Percentiles rank a stretch among this genome's conserved stretches.
Conservation (phyloP, 2,888 invertebrate species). For the Macaria liturata region DNA sequence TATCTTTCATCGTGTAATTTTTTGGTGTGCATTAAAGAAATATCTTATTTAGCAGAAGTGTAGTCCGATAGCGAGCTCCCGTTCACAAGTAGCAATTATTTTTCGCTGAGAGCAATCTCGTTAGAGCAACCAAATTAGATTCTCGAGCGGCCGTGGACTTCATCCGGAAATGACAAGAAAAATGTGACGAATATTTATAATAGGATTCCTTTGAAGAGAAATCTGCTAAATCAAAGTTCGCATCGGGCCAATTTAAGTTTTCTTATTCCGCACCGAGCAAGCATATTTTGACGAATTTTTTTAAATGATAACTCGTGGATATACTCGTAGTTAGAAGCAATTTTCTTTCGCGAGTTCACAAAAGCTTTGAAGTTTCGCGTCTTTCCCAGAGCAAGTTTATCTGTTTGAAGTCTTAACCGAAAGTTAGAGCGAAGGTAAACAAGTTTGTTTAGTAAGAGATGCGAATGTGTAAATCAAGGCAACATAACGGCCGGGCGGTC, state of each 20-base stretch:
- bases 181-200: slow-evolving; percentile 34
- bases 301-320: slow-evolving; percentile 10
- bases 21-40: too few species aligned
- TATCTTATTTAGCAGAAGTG: background rate
- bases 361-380: background rate
- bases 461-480: slow-evolving; percentile 41
- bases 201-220: slow-evolving; percentile 48
- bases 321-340: slow-evolving; percentile 4
- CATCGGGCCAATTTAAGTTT: slow-evolving; percentile 68
- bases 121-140: slow-evolving; percentile 33
- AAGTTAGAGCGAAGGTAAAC: background rate
- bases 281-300: slow-evolving; percentile 31
- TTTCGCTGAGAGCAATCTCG: slow-evolving; percentile 21
- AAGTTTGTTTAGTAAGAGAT: slow-evolving; percentile 15
- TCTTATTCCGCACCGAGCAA: slow-evolving; percentile 33
- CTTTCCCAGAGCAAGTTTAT: background rate
- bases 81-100: slow-evolving; percentile 24
- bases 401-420: too few species aligned
- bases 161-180: slow-evolving; percentile 25
- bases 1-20: too few species aligned
- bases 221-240: slow-evolving; percentile 54
- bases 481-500: slow-evolving; percentile 35
- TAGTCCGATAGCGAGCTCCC: slow-evolving; percentile 8
- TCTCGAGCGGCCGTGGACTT: slow-evolving; percentile 27
- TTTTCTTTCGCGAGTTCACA: slow-evolving; percentile 6